Conservation (phyloP, 2,113 vertebrate genomes). For the Gymnocephalus cernua region DNA sequence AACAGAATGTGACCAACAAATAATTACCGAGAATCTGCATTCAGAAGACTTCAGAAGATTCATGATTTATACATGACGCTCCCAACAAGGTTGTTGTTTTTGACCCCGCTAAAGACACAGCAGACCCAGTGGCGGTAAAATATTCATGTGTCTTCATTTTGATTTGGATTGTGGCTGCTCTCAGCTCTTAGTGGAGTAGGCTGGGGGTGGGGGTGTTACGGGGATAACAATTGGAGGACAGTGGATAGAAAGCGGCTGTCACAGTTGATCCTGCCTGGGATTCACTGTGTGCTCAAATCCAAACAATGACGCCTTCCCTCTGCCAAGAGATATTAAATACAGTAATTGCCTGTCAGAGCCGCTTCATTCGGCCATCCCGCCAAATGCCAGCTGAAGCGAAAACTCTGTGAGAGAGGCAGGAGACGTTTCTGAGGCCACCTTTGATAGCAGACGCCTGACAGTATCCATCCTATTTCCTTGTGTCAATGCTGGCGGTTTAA, state of each 20-base stretch:
- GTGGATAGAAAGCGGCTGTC: slow-evolving; percentile 41
- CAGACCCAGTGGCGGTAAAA: slow-evolving; percentile 23
- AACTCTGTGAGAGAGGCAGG: slow-evolving; percentile 16
- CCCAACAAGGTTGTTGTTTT: slow-evolving; percentile 22
- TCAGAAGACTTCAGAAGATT: slow-evolving; percentile 27
- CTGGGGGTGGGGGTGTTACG: background rate
- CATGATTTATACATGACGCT: slow-evolving; percentile 37
- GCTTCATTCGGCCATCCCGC: slow-evolving; percentile 10
- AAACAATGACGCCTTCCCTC: slow-evolving; percentile 48
- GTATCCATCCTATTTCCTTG: slow-evolving; percentile 10
- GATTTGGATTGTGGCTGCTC: slow-evolving; percentile 25
- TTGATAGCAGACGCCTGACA: slow-evolving; percentile 9
- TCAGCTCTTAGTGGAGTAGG: background rate
- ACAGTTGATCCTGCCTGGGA: slow-evolving; percentile 36
- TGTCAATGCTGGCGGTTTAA: slow-evolving; percentile 22
- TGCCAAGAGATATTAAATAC: slow-evolving; percentile 64
- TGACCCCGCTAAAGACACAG: slow-evolving; percentile 30
- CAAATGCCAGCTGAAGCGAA: slow-evolving; percentile 1
- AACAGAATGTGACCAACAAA: background rate
- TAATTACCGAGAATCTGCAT: slow-evolving; percentile 38
- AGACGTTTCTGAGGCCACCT: slow-evolving; percentile 42
- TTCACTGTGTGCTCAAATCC: slow-evolving; percentile 35
- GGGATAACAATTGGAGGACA: slow-evolving; percentile 26
- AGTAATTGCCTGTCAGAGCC: slow-evolving; percentile 57
- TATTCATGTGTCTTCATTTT: slow-evolving; percentile 50